Conservation (phyloP, 2,888 invertebrate species). For the Ochlodes sylvanus region DNA sequence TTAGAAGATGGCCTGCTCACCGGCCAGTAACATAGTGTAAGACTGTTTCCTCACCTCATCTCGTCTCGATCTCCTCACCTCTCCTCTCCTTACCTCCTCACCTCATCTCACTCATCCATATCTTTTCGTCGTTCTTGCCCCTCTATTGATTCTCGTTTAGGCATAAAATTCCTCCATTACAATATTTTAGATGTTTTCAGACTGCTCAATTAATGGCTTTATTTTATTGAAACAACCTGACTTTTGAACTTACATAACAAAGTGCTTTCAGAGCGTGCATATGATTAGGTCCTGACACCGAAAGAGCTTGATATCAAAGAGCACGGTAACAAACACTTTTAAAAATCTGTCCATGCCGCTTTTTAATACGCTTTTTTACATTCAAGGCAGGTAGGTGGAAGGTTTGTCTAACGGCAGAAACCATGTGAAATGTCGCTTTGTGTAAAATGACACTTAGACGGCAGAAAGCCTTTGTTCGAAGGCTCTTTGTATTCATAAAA, state of each 20-base stretch:
- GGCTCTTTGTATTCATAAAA: background rate
- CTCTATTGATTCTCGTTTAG: no score
- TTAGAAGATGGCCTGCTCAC: no score
- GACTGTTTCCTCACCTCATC: no score
- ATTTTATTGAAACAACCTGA: slow-evolving; percentile 22
- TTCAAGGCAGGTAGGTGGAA: slow-evolving; percentile 55
- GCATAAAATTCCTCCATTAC: no score
- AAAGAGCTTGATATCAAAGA: slow-evolving; percentile 68
- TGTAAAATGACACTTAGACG: slow-evolving; percentile 44
- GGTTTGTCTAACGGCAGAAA: slow-evolving; percentile 47
- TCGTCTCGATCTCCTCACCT: no score
- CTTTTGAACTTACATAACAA: slow-evolving; percentile 47
- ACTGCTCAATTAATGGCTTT: background rate
- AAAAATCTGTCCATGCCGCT: slow-evolving; percentile 53
- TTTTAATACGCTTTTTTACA: no score
- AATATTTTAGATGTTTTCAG: no score
- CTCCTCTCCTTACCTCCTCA: no score
- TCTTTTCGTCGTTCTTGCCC: no score
- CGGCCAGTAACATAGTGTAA: no score
- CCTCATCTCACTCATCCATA: no score
- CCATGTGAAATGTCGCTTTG: slow-evolving; percentile 47
- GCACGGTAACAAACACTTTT: slow-evolving; percentile 59
- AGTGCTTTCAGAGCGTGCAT: slow-evolving; percentile 56
- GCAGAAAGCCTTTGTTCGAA: slow-evolving; percentile 15
- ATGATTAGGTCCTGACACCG: slow-evolving; percentile 60